These are phyloP conservation scores for Drosophila pandora DNA, from an alignment of 1,140 invertebrate genomes.

Conservation along the genomic window DNA sequence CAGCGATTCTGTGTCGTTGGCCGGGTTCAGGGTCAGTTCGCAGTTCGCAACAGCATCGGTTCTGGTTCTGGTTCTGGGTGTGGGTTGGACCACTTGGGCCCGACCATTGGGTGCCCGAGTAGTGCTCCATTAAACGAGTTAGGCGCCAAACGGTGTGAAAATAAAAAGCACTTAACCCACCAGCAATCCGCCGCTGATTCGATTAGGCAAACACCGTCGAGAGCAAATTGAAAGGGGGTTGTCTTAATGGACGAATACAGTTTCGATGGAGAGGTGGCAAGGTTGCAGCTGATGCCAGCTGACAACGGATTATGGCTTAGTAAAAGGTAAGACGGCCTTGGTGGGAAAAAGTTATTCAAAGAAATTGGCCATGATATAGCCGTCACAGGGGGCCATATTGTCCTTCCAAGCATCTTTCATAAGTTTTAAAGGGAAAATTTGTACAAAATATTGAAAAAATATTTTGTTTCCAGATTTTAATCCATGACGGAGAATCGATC, in stretches of 20 bases:
- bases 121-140: slow-evolving; percentile 66
- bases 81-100: slow-evolving; percentile 41
- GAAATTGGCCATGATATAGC: too few species aligned
- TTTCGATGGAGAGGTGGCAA: slow-evolving; percentile 8
- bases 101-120: slow-evolving; percentile 18
- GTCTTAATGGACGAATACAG: slow-evolving; percentile 14
- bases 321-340: not conserved
- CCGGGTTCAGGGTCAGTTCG: slow-evolving; percentile 72
- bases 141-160: slow-evolving; percentile 65
- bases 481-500: too few species aligned
- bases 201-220: slow-evolving; percentile 46
- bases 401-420: too few species aligned
- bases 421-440: too few species aligned
- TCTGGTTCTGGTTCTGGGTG: slow-evolving; percentile 40
- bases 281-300: slow-evolving; percentile 1
- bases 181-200: slow-evolving; percentile 47
- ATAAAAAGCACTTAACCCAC: slow-evolving; percentile 63
- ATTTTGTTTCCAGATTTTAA: too few species aligned
- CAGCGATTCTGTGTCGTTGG: slow-evolving; percentile 64
- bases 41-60: slow-evolving; percentile 32
- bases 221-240: slow-evolving; percentile 13
- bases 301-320: not conserved
- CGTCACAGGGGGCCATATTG: too few species aligned
- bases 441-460: too few species aligned
- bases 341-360: not conserved